Percentiles rank a stretch among this genome's conserved stretches.
Conservation (phyloP, 1,140 invertebrate genomes). For the Coptotermes formosanus region DNA sequence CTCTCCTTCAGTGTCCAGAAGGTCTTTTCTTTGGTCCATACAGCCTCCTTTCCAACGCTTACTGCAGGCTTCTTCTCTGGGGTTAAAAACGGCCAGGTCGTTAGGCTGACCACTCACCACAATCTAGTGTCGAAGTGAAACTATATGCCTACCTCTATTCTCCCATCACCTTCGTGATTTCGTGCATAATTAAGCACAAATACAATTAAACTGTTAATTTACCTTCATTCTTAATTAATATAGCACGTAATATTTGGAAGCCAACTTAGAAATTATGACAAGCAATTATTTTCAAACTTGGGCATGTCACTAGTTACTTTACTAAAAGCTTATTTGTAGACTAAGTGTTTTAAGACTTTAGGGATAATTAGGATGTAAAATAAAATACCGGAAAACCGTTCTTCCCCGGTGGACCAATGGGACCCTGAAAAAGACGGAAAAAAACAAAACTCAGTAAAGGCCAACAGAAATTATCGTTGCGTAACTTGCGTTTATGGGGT, state of each 20-base stretch:
- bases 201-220: no score
- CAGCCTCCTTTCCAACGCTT: no score
- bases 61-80: no score
- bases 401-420: slow-evolving; percentile 74
- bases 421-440: slow-evolving; percentile 64
- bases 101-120: no score
- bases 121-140: no score
- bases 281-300: neutral
- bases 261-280: neutral
- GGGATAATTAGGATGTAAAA: slow-evolving; percentile 44
- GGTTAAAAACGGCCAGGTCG: no score
- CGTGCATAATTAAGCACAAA: no score
- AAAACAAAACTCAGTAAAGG: slow-evolving; percentile 36
- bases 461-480: slow-evolving; percentile 39
- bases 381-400: slow-evolving; percentile 85
- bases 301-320: slow-evolving; percentile 33
- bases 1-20: no score
- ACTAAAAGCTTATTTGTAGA: slow-evolving; percentile 40
- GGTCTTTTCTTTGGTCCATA: no score
- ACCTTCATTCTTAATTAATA: neutral
- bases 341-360: slow-evolving; percentile 41
- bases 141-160: no score
- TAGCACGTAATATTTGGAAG: slow-evolving; percentile 32
- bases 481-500: neutral
- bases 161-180: no score